Evolutionary conservation across 35 echinoderm and acorn worm species (phyloP).

Genomic region (Lytechinus pictus): DNA sequence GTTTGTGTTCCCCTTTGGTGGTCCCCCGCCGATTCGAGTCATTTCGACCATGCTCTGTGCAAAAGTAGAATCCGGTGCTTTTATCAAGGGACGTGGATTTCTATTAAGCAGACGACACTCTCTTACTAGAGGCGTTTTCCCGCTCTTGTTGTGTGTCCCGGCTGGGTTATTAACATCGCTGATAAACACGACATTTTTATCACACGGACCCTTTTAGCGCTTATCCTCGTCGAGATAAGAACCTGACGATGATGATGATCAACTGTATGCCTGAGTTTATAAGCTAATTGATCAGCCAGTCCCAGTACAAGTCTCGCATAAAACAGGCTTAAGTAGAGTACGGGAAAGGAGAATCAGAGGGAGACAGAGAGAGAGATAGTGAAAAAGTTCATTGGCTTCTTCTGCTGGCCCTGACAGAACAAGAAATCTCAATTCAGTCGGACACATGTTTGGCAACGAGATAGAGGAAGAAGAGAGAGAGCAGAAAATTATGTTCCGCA

Average conservation of each 20-base stretch:
- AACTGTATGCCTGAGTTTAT: neutral
- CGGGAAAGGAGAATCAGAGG: neutral
- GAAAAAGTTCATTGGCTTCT: neutral
- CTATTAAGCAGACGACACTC: neutral
- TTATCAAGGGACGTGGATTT: neutral
- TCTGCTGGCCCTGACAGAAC: neutral
- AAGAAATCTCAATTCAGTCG: neutral
- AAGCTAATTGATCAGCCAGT: neutral
- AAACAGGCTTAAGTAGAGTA: neutral
- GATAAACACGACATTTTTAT: slow-evolving; percentile 1
- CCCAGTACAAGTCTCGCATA: neutral
- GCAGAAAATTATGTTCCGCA: neutral
- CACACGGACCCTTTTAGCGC: neutral
- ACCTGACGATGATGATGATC: neutral
- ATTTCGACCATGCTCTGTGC: neutral
- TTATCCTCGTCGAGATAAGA: slow-evolving; percentile 1
- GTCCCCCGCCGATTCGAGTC: neutral
- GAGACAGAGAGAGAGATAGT: neutral
- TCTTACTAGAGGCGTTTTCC: neutral
- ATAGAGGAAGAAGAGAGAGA: neutral
- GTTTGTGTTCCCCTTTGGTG: neutral
- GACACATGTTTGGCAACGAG: neutral
- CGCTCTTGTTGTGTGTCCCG: neutral
- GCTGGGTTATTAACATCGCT: neutral
- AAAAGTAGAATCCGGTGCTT: neutral